These are phyloP conservation scores for Anisognathus igniventris DNA, from an alignment of 2,797 vertebrate genomes.

Conservation along the genomic window DNA sequence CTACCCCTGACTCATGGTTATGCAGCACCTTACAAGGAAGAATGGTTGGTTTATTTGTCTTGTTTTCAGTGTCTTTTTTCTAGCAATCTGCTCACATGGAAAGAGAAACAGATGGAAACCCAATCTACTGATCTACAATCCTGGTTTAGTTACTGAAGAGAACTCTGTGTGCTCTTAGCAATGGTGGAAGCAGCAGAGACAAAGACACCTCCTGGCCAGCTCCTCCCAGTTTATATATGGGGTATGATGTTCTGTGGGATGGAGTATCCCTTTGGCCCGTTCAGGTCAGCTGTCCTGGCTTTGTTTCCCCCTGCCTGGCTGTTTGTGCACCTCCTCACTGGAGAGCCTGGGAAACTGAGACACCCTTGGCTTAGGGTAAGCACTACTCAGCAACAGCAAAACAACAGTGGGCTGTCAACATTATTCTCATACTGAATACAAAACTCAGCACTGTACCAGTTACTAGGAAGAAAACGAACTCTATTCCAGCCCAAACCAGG, in stretches of 20 bases:
- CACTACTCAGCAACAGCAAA: background rate
- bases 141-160: background rate
- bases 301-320: background rate
- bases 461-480: background rate
- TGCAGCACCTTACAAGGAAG: background rate
- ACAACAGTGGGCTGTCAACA: background rate
- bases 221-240: fast-evolving
- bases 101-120: background rate
- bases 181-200: background rate
- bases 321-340: background rate
- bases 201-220: background rate
- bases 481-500: background rate
- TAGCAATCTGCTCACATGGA: background rate
- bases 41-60: background rate
- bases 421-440: background rate
- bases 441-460: background rate
- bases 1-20: background rate
- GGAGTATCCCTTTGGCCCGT: background rate
- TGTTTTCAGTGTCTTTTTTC: background rate
- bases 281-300: background rate
- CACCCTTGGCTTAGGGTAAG: background rate
- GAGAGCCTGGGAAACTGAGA: background rate
- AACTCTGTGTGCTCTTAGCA: background rate
- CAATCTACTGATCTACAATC: background rate
- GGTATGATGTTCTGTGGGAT: too few species aligned